Evolutionary conservation across 2,797 vertebrate species (phyloP).

Genomic region (Crypturellus tataupa): DNA sequence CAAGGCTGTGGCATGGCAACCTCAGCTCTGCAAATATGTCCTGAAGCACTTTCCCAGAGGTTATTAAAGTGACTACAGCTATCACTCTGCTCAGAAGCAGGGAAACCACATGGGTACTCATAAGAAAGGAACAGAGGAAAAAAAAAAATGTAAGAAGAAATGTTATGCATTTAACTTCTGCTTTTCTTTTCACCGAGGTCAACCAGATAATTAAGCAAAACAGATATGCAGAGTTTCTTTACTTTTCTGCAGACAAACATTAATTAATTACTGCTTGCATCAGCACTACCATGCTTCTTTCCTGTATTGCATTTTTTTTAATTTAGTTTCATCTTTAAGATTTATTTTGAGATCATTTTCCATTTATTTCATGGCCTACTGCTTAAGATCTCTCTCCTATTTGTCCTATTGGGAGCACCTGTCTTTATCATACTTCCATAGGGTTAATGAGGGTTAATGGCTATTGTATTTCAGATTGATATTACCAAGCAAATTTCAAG

Average conservation of each 20-base stretch:
- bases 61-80: slow-evolving; percentile 82
- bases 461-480: slow-evolving; percentile 64
- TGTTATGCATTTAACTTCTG: slow-evolving; percentile 77
- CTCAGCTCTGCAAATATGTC: slow-evolving; percentile 86
- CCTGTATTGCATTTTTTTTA: neutral
- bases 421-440: slow-evolving; percentile 34
- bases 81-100: slow-evolving; percentile 80
- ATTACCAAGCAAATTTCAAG: slow-evolving; percentile 70
- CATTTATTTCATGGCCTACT: slow-evolving; percentile 39
- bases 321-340: slow-evolving; percentile 27
- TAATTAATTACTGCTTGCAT: slow-evolving; percentile 68
- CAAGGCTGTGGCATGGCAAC: slow-evolving; percentile 93
- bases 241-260: slow-evolving; percentile 77
- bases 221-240: slow-evolving; percentile 67
- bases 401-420: slow-evolving; percentile 62
- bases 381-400: neutral
- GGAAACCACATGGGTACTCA: slow-evolving; percentile 83
- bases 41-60: slow-evolving; percentile 84
- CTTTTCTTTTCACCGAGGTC: slow-evolving; percentile 74
- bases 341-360: slow-evolving; percentile 51
- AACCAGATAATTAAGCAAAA: slow-evolving; percentile 81
- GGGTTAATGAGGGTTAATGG: slow-evolving; percentile 76
- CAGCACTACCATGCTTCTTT: neutral
- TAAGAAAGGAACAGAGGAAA: slow-evolving; percentile 64
- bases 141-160: slow-evolving; percentile 59